Conservation (phyloP, 2,797 vertebrate species). For the Manis pentadactyla region DNA sequence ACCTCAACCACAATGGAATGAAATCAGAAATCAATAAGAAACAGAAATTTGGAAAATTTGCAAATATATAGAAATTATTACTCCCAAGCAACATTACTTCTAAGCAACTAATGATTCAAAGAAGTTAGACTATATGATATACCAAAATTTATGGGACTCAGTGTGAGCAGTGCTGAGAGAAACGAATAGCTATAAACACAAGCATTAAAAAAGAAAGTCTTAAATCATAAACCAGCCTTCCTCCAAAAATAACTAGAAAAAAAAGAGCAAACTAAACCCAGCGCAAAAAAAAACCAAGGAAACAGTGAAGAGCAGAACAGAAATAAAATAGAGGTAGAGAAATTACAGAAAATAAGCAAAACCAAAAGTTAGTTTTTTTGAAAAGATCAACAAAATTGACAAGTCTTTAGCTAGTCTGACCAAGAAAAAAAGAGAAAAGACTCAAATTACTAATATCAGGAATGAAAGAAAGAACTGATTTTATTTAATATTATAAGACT, state of each 20-base stretch:
- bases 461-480: no score
- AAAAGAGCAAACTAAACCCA: background rate
- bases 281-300: background rate
- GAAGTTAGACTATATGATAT: background rate
- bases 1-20: background rate
- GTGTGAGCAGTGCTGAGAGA: background rate
- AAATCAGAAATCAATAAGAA: background rate
- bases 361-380: background rate
- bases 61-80: background rate
- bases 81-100: background rate
- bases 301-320: background rate
- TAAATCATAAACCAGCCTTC: background rate
- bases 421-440: background rate
- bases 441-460: no score
- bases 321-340: background rate
- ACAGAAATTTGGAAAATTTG: background rate
- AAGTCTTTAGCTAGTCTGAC: background rate
- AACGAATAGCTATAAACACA: background rate
- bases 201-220: background rate
- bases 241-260: background rate
- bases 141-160: background rate
- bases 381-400: background rate
- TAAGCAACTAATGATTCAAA: background rate
- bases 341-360: background rate
- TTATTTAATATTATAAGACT: background rate